Evolutionary conservation across 2,888 invertebrate species (phyloP), one percentile per base, ranked within the genome.

Genomic region (Ctena decussata): DNA sequence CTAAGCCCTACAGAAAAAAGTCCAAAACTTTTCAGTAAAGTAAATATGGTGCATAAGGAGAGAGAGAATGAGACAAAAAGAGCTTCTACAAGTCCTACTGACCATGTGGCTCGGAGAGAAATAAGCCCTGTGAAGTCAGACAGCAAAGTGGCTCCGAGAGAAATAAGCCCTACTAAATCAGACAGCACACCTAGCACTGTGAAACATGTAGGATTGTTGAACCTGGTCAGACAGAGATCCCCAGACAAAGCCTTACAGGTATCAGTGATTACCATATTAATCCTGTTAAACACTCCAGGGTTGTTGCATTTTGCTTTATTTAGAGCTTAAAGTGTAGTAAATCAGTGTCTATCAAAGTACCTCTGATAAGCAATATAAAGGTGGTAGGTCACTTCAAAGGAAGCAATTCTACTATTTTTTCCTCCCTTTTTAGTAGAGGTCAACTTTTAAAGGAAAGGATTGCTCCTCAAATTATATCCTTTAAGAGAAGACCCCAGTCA

Each of bases 171-270:
- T 8, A 21, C 5, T 0, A 65, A 65, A 21, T 35, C 65, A 35
- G 65, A 65, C 18, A 35, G 65, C 18, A 65, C 32, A 35, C 21
- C 32, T 18, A 15, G 8, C 15, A 53, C 44, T 11, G 46, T 24
- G 27, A 75, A 60, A 44, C 60, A 77, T 46, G 30, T 41, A 0
- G 41, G 37, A 53, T 35, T 77, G 41, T 44, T 77, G 30, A 77
- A 77, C n/a, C 65, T 77, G 1, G 37, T 32, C 41, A 24, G 39
- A 77, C 27, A 57, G 15, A 60, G 44, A n/a, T 65, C 65, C 1
- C 39, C 76, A 1, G 76, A 65, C 27, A n/a, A 75, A 37, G 15
- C 65, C 11, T n/a, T n/a, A 53, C 53, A 53, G 53, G 53, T 53
- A 53, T 18, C 5, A 53, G 6, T 41, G n/a, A n/a, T n/a, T n/a